Evolutionary conservation across 2,797 vertebrate genomes (phyloP).

Genomic region (Urosaurus nigricauda): DNA sequence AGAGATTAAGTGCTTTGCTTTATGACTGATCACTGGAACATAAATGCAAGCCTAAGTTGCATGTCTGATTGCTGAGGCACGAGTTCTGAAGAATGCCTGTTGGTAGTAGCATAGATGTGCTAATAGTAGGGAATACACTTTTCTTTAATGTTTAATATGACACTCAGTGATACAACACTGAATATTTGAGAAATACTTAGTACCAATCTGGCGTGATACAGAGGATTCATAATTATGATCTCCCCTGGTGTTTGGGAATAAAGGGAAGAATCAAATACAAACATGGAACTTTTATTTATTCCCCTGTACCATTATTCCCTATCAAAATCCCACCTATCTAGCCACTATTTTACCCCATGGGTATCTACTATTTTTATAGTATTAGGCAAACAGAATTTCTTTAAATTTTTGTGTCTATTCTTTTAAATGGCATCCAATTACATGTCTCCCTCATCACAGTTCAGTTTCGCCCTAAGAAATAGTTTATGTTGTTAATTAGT

Average conservation of each 20-base stretch:
- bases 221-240: neutral
- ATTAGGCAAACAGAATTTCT: neutral
- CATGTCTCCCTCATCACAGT: neutral
- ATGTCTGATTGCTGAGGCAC: too few relatives aligned
- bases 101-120: too few relatives aligned
- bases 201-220: neutral
- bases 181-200: neutral
- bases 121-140: too few relatives aligned
- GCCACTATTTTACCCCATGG: neutral
- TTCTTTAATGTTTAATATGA: too few relatives aligned
- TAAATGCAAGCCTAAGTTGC: too few relatives aligned
- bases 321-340: neutral
- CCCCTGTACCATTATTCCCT: neutral
- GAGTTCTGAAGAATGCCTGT: too few relatives aligned
- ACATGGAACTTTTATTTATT: neutral
- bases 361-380: neutral
- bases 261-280: neutral
- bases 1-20: too few relatives aligned
- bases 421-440: neutral
- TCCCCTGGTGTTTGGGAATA: neutral
- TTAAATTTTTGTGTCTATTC: too few relatives aligned
- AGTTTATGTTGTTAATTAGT: neutral
- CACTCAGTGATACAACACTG: neutral
- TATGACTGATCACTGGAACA: too few relatives aligned
- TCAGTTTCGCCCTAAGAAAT: neutral